A percentile compares a stretch with the other conserved stretches of the same genome.
Conservation (phyloP, 2,113 vertebrate genomes). For the Megalops atlanticus region DNA sequence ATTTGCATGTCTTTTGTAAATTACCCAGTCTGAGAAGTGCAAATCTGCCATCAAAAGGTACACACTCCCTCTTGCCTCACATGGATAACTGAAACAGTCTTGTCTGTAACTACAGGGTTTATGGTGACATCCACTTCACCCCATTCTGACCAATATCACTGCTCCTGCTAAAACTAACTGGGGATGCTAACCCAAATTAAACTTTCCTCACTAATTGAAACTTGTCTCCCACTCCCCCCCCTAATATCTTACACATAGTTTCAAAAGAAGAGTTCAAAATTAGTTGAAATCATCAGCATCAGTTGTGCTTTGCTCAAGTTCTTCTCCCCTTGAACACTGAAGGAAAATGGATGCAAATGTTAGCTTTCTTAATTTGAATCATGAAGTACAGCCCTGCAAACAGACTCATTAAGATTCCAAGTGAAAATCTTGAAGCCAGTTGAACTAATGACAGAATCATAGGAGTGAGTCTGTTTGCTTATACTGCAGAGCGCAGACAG, state of each 20-base stretch:
- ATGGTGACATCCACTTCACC: background rate
- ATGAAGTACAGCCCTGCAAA: too few relatives aligned
- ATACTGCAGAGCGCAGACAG: too few relatives aligned
- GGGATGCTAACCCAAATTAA: too few relatives aligned
- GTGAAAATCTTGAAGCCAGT: too few relatives aligned
- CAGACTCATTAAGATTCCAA: too few relatives aligned
- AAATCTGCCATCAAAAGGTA: slow-evolving; percentile 20
- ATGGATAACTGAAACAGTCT: background rate
- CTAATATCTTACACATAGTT: background rate
- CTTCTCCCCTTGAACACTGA: too few relatives aligned
- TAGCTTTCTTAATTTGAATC: too few relatives aligned
- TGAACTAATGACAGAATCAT: too few relatives aligned
- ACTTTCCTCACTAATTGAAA: background rate
- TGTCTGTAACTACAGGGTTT: background rate
- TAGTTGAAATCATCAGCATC: too few relatives aligned
- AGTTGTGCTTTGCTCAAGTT: too few relatives aligned
- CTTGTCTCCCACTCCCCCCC: background rate
- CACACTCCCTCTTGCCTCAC: background rate
- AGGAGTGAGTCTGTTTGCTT: background rate
- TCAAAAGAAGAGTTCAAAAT: too few relatives aligned
- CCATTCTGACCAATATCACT: background rate
- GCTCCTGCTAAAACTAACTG: background rate
- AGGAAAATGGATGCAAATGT: too few relatives aligned
- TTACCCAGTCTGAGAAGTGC: slow-evolving; percentile 15
- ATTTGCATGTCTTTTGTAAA: slow-evolving; percentile 29